phyloP scores from a whole-genome alignment of 2,113 vertebrate species.

The Hemibagrus wyckioides region DNA sequence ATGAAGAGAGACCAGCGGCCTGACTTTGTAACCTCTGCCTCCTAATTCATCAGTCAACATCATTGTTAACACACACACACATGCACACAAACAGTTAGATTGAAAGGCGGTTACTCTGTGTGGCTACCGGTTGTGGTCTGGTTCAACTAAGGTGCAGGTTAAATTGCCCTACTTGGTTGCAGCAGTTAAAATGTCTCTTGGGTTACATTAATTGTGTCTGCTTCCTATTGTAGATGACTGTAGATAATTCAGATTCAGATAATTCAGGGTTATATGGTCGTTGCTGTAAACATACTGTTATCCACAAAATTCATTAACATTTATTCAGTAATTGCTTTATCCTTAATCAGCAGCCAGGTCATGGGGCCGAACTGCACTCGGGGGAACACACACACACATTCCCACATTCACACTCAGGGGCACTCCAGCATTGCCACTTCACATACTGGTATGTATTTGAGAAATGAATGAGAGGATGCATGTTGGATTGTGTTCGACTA shows the following conservation, averaged over 20 bases:
- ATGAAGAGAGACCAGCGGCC: slow-evolving; percentile 8
- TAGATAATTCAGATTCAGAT: slow-evolving; percentile 15
- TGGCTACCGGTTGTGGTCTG: slow-evolving; percentile 24
- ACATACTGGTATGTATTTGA: background rate
- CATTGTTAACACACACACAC: slow-evolving; percentile 13
- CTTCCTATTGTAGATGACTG: slow-evolving; percentile 21
- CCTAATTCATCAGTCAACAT: slow-evolving; percentile 31
- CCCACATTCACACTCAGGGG: background rate
- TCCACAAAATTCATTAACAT: background rate
- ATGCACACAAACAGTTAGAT: background rate
- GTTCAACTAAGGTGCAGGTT: slow-evolving; percentile 12
- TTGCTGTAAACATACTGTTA: slow-evolving; percentile 31
- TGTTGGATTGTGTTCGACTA: background rate
- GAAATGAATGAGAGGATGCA: background rate
- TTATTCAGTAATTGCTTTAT: background rate
- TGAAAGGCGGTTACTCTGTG: background rate
- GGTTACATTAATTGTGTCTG: slow-evolving; percentile 41
- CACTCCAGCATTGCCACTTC: background rate
- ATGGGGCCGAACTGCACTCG: background rate
- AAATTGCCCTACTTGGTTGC: slow-evolving; percentile 39
- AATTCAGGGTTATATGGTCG: background rate
- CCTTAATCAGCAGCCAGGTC: background rate
- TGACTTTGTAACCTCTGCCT: slow-evolving; percentile 36
- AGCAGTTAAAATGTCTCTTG: slow-evolving; percentile 31
- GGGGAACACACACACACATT: background rate